These are phyloP conservation scores for Corbicula japonica DNA, from an alignment of 2,888 invertebrate genomes.

Conservation along the genomic window DNA sequence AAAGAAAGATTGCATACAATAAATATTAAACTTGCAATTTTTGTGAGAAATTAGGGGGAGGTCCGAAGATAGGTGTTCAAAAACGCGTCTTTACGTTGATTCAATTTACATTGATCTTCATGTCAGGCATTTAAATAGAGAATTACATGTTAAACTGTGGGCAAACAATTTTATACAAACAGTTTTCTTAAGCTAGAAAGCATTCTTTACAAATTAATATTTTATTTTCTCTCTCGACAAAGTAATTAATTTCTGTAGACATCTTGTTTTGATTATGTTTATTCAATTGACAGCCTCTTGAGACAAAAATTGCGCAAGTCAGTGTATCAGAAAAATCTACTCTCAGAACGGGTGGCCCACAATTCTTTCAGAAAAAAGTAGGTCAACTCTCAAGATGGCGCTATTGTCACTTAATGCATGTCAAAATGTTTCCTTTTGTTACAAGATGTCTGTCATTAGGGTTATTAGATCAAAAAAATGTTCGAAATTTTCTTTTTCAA, in stretches of 20 bases:
- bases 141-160: conserved; percentile 35
- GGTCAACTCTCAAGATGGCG: background rate
- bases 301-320: conserved; percentile 26
- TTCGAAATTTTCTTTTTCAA: too few relatives aligned
- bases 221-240: conserved; percentile 2
- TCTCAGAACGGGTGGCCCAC: conserved; percentile 32
- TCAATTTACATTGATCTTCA: conserved; percentile 30
- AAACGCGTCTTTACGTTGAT: conserved; percentile 12
- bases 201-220: conserved; percentile 13
- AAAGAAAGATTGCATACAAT: background rate
- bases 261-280: conserved; percentile 6
- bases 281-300: background rate
- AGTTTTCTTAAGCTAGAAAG: conserved; percentile 1
- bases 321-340: conserved; percentile 18
- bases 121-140: conserved; percentile 6
- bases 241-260: conserved; percentile 8
- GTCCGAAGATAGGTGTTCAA: conserved; percentile 1
- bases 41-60: conserved; percentile 9
- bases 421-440: too few relatives aligned
- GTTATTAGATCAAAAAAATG: too few relatives aligned
- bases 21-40: conserved; percentile 10
- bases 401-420: conserved; percentile 6
- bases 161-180: conserved; percentile 37
- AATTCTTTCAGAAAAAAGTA: conserved; percentile 16
- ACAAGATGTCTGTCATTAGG: background rate